Conservation (phyloP, 2,113 vertebrate species). For the Rynchops niger region DNA sequence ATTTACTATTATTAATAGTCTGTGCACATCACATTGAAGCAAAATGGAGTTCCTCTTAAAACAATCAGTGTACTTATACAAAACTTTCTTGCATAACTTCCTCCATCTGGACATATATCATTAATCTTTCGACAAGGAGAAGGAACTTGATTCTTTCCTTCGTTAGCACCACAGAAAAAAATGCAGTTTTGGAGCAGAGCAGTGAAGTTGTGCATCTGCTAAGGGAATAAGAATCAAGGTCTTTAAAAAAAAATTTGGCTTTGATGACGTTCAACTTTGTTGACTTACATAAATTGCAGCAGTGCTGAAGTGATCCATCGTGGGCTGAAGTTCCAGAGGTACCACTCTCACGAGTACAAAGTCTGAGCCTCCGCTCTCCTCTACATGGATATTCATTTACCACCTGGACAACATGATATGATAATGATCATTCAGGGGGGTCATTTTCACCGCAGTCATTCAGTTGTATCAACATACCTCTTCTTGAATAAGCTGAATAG, state of each 20-base stretch:
- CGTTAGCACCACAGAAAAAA: background rate
- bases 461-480: background rate
- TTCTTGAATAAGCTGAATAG: background rate
- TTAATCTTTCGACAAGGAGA: background rate
- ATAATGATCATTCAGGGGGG: background rate
- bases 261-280: background rate
- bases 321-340: background rate
- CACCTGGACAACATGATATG: background rate
- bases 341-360: background rate
- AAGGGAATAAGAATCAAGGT: background rate
- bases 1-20: background rate
- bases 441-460: background rate
- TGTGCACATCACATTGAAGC: background rate
- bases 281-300: background rate
- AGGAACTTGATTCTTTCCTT: background rate
- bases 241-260: background rate
- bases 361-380: background rate
- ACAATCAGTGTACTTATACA: background rate
- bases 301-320: background rate
- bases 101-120: background rate
- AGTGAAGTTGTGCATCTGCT: background rate
- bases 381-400: background rate
- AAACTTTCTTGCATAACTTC: background rate
- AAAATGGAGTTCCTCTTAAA: background rate
- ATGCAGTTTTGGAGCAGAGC: background rate